Evolutionary conservation across 1,140 invertebrate species (phyloP).

Genomic region (Acromyrmex echinatior): DNA sequence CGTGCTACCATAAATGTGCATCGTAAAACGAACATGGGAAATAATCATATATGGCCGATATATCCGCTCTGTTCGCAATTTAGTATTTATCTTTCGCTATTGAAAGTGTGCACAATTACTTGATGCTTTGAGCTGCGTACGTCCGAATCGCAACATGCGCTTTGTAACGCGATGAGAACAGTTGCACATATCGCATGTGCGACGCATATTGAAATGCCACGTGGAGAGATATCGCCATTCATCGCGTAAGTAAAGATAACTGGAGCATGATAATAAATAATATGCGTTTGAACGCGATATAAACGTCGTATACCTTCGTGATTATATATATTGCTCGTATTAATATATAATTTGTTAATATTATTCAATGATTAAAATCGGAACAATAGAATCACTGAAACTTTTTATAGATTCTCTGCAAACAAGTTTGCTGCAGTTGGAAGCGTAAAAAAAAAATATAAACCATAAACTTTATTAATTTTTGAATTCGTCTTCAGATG

Average conservation of each 20-base stretch:
- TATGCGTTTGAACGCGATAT: constrained; percentile 13
- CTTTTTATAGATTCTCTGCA: neutral
- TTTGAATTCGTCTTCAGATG: neutral
- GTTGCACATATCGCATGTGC: neutral
- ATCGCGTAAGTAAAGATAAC: constrained; percentile 53
- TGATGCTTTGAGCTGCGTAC: constrained; percentile 29
- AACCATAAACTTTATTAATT: neutral
- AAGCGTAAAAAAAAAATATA: neutral
- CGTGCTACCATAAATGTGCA: constrained; percentile 32
- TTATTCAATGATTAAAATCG: constrained; percentile 33
- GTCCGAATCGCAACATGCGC: constrained; percentile 41
- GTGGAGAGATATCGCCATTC: constrained; percentile 48
- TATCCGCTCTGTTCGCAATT: neutral
- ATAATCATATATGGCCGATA: constrained; percentile 2
- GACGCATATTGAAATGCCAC: constrained; percentile 24
- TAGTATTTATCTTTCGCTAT: constrained; percentile 47
- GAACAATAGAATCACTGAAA: neutral
- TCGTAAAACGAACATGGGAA: constrained; percentile 7
- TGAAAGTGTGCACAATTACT: constrained; percentile 51
- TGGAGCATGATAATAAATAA: constrained; percentile 56
- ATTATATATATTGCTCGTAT: neutral
- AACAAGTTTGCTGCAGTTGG: neutral
- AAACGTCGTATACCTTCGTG: constrained; percentile 12
- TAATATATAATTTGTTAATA: constrained; percentile 33
- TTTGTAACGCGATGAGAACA: constrained; percentile 32